These are phyloP conservation scores for Cheilosia grossa DNA, from an alignment of 2,888 invertebrate genomes.

Conservation along the genomic window DNA sequence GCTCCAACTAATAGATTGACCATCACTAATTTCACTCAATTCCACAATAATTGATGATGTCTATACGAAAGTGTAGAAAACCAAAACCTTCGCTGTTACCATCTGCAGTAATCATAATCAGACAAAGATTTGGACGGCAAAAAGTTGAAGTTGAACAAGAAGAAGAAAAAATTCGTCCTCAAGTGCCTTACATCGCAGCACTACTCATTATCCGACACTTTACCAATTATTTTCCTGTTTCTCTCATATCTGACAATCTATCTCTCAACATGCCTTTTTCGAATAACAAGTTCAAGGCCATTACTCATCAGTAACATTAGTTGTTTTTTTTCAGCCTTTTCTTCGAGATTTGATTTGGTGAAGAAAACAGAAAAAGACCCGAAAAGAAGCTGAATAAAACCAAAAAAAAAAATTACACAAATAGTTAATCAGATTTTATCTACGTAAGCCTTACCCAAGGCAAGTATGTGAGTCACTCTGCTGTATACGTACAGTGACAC, in stretches of 20 bases:
- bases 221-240: slow-evolving; percentile 45
- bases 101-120: slow-evolving; percentile 31
- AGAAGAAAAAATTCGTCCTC: slow-evolving; percentile 30
- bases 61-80: slow-evolving; percentile 12
- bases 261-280: slow-evolving; percentile 24
- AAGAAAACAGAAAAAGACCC: slow-evolving; percentile 33
- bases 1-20: slow-evolving; percentile 60
- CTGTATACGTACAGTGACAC: slow-evolving; percentile 15
- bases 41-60: slow-evolving; percentile 65
- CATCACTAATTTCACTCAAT: slow-evolving; percentile 67
- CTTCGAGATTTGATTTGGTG: slow-evolving; percentile 41
- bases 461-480: slow-evolving; percentile 29
- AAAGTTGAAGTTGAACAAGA: not conserved
- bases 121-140: slow-evolving; percentile 12
- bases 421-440: slow-evolving; percentile 64
- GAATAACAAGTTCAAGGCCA: slow-evolving; percentile 73
- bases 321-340: not conserved
- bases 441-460: slow-evolving; percentile 16
- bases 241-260: slow-evolving; percentile 16
- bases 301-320: slow-evolving; percentile 54
- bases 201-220: slow-evolving; percentile 47
- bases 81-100: slow-evolving; percentile 12
- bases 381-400: slow-evolving; percentile 17
- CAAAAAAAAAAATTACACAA: slow-evolving; percentile 29
- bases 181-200: slow-evolving; percentile 34